Evolutionary conservation across 2,888 invertebrate genomes (phyloP).

Genomic region (Eurois occulta): DNA sequence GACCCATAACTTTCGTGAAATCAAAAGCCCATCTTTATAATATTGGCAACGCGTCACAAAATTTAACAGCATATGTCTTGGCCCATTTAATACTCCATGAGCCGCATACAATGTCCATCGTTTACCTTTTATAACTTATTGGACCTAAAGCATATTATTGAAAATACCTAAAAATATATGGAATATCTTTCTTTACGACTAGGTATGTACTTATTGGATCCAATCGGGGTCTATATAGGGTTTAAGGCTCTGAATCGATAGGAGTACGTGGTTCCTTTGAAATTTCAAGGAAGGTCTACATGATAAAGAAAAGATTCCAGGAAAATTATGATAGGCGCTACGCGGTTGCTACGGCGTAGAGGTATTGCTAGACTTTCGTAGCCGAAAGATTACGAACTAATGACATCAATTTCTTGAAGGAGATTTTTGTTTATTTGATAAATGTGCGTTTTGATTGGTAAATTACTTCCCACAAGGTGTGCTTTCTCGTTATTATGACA

Average conservation of each 20-base stretch:
- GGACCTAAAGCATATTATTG: slow-evolving; percentile 45
- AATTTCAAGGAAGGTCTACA: slow-evolving; percentile 10
- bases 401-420: not conserved
- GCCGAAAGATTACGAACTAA: not conserved
- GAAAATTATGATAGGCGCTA: slow-evolving; percentile 4
- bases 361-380: slow-evolving; percentile 8
- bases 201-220: slow-evolving; percentile 25
- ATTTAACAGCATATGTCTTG: slow-evolving; percentile 49
- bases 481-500: not conserved
- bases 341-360: slow-evolving; percentile 38
- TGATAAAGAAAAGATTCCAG: slow-evolving; percentile 27
- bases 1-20: slow-evolving; percentile 44
- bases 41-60: slow-evolving; percentile 61
- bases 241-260: slow-evolving; percentile 27
- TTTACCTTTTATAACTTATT: slow-evolving; percentile 57
- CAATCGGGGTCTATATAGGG: slow-evolving; percentile 1
- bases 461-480: not conserved
- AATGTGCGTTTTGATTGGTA: not conserved
- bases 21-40: slow-evolving; percentile 55
- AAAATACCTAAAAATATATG: slow-evolving; percentile 38
- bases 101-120: slow-evolving; percentile 54
- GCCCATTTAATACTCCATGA: slow-evolving; percentile 53
- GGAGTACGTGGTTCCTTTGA: slow-evolving; percentile 5
- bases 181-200: slow-evolving; percentile 29
- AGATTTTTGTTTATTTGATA: not conserved